Base-by-base conservation (phyloP, 2,113 vertebrate species). In the Podiceps cristatus region DNA sequence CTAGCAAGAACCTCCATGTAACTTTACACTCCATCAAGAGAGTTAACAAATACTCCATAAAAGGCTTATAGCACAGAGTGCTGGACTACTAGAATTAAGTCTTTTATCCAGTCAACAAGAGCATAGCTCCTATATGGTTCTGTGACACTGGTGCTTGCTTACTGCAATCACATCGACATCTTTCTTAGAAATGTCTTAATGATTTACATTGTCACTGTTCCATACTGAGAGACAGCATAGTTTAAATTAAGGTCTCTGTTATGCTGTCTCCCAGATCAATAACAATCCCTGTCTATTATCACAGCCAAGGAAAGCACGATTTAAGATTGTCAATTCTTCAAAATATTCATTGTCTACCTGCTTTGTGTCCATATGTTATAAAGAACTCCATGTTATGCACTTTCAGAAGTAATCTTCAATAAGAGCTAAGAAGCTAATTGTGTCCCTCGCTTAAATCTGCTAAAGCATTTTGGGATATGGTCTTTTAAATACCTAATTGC, bases 61-160 rank as follows among this genome's bases (percentile, higher is more conserved):
- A 9, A 35, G 53, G 33, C 29, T 68, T 60, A 0, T 1, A 29
- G 68, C 1, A 0, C 18, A 40, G 47, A 0, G 12, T 23, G 44
- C 90, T 35, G 63, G 22, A 5, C 66, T 23, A 1, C 35, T 15
- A 13, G 18, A n/a, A n/a, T 20, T 5, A 3, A 15, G 29, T 47
- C 72, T 60, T 0, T 33, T 33, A 4, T 15, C 9, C 25, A 0
- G 52, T 2, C 25, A 22, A 77, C 18, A 35, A 31, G 27, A n/a
- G 27, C 82, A 5, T 8, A 6, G n/a, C 3, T 81, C 28, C 69
- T 15, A 0, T 4, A 15, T 35, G 58, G 3, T 49, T 76, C 59
- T 80, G 59, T 10, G 64, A 3, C 50, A 0, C 47, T 18, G 56
- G 27, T 22, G 31, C 50, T 72, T 22, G 28, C 50, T 72, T 11